A percentile compares a stretch with the other conserved stretches of the same genome.
Evolutionary conservation across 2,797 vertebrate genomes (phyloP).

Genomic region (Corythornis leucogaster): DNA sequence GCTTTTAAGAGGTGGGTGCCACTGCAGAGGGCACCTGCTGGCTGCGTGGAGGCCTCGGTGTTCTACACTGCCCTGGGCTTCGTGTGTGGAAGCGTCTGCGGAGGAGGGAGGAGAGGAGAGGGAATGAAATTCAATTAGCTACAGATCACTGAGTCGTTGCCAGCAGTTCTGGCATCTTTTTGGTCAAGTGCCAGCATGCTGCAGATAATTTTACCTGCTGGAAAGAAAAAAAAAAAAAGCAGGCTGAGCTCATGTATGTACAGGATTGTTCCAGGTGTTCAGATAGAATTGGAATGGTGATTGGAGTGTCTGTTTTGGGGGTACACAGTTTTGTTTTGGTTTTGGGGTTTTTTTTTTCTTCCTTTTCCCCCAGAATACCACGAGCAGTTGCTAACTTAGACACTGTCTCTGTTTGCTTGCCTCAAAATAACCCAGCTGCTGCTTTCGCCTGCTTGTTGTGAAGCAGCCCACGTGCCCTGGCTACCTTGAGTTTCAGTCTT

Average conservation of each 20-base stretch:
- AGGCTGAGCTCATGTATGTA: background rate
- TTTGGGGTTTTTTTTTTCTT: too few relatives aligned
- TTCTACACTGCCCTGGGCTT: background rate
- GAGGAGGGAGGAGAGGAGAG: background rate
- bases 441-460: background rate
- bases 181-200: constrained; percentile 52
- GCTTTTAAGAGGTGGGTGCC: background rate
- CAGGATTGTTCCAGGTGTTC: background rate
- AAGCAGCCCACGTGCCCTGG: background rate
- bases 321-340: background rate
- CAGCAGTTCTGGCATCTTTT: constrained; percentile 40
- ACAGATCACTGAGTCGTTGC: constrained; percentile 33
- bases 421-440: background rate
- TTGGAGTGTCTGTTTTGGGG: constrained; percentile 7
- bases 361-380: background rate
- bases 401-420: background rate
- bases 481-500: background rate
- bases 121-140: constrained; percentile 54
- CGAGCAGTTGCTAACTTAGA: background rate
- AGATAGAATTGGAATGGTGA: background rate
- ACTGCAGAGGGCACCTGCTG: background rate
- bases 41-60: background rate
- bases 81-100: background rate
- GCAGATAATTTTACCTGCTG: constrained; percentile 46
- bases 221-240: background rate